Evolutionary conservation across 1,140 invertebrate species (phyloP).

Genomic region (Bombus waltoni): DNA sequence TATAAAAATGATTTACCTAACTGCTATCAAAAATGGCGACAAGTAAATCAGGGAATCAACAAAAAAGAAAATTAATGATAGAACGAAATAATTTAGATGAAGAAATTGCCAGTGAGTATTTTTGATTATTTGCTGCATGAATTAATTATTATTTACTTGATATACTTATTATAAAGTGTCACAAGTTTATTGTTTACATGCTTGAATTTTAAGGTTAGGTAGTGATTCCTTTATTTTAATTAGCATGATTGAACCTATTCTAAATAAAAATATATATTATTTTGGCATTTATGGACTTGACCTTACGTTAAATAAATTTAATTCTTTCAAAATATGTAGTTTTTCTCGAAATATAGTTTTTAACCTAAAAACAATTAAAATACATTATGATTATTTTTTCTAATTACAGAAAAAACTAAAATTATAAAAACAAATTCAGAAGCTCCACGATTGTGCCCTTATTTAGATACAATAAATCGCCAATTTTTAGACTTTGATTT

Average conservation of each 20-base stretch:
- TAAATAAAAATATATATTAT: neutral
- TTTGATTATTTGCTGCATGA: neutral
- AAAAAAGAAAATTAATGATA: slow-evolving; percentile 68
- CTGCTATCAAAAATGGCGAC: slow-evolving; percentile 52
- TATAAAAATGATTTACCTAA: neutral
- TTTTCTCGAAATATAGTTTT: neutral
- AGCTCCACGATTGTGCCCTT: slow-evolving; percentile 89
- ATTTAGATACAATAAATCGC: slow-evolving; percentile 98
- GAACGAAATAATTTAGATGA: slow-evolving; percentile 66
- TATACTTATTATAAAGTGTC: slow-evolving; percentile 1
- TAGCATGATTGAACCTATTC: neutral
- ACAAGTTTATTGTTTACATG: slow-evolving; percentile 34
- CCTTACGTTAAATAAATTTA: neutral
- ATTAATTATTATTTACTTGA: slow-evolving; percentile 5
- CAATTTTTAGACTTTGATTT: slow-evolving; percentile 99
- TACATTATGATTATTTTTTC: slow-evolving; percentile 1
- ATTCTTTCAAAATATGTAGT: neutral
- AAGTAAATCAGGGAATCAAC: slow-evolving; percentile 19
- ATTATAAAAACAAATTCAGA: slow-evolving; percentile 53
- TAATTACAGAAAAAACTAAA: slow-evolving; percentile 49
- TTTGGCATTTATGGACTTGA: neutral
- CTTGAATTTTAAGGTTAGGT: slow-evolving; percentile 53
- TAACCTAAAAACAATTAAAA: slow-evolving; percentile 16
- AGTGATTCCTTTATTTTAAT: neutral
- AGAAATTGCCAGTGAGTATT: slow-evolving; percentile 69